Base-by-base conservation (phyloP, 2,888 invertebrate genomes). In the Stenodema calcarata region DNA sequence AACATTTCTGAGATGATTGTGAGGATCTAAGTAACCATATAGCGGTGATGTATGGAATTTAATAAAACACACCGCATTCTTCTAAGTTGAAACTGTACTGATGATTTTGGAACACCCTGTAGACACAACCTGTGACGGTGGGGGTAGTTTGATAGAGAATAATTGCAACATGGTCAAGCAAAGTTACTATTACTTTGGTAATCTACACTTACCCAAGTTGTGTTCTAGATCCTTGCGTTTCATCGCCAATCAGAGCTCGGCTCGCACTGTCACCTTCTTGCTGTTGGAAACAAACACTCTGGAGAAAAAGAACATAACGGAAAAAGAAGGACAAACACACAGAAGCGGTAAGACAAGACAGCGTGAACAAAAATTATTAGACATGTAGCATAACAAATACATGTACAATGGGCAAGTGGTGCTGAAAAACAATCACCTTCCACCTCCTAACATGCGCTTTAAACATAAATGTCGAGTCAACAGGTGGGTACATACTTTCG, bases 211-310 rank as follows among this genome's bases (percentile, higher is more conserved):
- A 92, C 92, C 92, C 92, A 69, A 92, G 83, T 78, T 88, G 88
- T 14, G 88, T 88, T 50, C 88, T 82, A n/a, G 87, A 79, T 42
- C 86, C 88, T 18, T 73, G 87, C 23, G 84, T 75, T 11, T 88
- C 87, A 42, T 87, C 87, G 84, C 91, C 92, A 88, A 93, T 93
- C 44, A 93, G 91, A 41, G 93, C 92, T 89, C 94, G 93, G 90
- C 94, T 94, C 90, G 93, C 92, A 89, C 95, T 95, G 89, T 93
- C 92, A 90, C 95, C 95, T 91, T 95, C 95, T 91, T 95, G 95
- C 89, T 91, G 91, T 90, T 90, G 90, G 90, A 91, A 91, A 90
- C 90, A 91, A 90, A 91, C 88, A 89, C 89, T 89, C 89, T 89
- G 89, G 88, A 88, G 89, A 88, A 88, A 88, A 88, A 86, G 87